Percentiles rank a stretch among this genome's conserved stretches.
Evolutionary conservation across 2,888 invertebrate species (phyloP).

Genomic region (Eupsilia transversa): DNA sequence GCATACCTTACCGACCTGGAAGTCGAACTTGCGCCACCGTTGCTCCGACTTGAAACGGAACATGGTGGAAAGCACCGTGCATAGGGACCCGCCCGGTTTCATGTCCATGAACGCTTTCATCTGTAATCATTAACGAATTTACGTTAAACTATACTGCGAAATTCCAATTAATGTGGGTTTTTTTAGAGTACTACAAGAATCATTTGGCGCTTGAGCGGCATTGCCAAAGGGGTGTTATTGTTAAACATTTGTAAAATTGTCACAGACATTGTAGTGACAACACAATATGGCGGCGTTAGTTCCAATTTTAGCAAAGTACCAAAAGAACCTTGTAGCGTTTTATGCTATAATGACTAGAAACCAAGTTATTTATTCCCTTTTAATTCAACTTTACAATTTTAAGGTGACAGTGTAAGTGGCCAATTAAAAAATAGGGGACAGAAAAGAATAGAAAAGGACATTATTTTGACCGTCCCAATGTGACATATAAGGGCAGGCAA

Average conservation of each 20-base stretch:
- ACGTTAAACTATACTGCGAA: neutral
- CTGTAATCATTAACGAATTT: conserved; percentile 85
- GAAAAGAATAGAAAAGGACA: too few species aligned
- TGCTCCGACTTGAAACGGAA: conserved; percentile 99
- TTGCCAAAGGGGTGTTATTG: neutral
- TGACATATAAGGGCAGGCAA: neutral
- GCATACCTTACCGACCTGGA: conserved; percentile 95
- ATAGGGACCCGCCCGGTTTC: conserved; percentile 97
- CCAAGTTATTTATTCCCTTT: neutral
- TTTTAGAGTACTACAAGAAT: neutral
- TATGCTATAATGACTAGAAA: conserved; percentile 3
- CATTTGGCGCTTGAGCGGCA: neutral
- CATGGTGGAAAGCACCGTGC: conserved; percentile 97
- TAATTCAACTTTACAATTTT: too few species aligned
- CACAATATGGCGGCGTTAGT: neutral
- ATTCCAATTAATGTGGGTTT: neutral
- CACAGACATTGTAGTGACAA: neutral
- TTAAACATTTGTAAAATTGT: neutral
- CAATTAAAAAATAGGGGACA: too few species aligned
- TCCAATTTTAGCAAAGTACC: neutral
- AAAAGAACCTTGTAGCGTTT: neutral
- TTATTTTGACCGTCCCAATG: neutral
- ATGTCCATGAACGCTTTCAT: conserved; percentile 99
- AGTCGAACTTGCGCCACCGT: conserved; percentile 98
- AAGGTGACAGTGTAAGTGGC: too few species aligned